Percentiles rank a stretch among this genome's conserved stretches.
phyloP scores from a whole-genome alignment of 1,140 invertebrate genomes.

The Drosophila arizonae region DNA sequence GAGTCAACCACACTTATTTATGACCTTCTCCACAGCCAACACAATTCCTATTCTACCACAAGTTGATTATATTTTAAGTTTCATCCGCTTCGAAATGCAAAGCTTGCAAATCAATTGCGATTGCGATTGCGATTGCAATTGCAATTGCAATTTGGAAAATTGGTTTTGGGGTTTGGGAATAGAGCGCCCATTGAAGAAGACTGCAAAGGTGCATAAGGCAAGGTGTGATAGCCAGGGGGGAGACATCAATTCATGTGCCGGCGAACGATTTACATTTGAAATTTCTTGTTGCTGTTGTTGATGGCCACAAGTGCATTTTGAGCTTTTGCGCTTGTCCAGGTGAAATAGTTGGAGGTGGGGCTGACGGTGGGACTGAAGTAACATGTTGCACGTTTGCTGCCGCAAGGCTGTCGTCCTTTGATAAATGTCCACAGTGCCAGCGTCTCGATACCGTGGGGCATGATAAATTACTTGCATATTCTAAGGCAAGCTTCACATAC shows the following conservation, averaged over 20 bases:
- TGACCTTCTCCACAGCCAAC: background rate
- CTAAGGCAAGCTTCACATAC: slow-evolving; percentile 18
- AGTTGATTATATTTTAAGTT: slow-evolving; percentile 15
- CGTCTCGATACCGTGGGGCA: slow-evolving; percentile 48
- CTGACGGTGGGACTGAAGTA: background rate
- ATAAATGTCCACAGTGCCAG: slow-evolving; percentile 60
- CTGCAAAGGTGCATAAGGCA: slow-evolving; percentile 17
- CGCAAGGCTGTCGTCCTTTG: slow-evolving; percentile 42
- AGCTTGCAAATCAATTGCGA: slow-evolving; percentile 66
- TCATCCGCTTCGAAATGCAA: slow-evolving; percentile 28
- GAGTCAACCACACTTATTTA: background rate
- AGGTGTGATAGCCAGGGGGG: slow-evolving; percentile 34
- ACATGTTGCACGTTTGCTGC: slow-evolving; percentile 35
- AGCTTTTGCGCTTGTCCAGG: slow-evolving; percentile 27
- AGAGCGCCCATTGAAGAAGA: slow-evolving; percentile 3
- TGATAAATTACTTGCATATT: slow-evolving; percentile 67
- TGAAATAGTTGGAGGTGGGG: background rate
- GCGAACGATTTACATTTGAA: slow-evolving; percentile 68
- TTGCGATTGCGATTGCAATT: slow-evolving; percentile 26
- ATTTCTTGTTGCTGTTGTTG: slow-evolving; percentile 32
- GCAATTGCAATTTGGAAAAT: slow-evolving; percentile 76
- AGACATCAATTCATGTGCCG: slow-evolving; percentile 50
- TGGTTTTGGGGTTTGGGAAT: slow-evolving; percentile 51
- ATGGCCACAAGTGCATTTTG: slow-evolving; percentile 20
- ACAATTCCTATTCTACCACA: background rate